Conservation (phyloP, 2,888 invertebrate species). For the Operophtera brumata region DNA sequence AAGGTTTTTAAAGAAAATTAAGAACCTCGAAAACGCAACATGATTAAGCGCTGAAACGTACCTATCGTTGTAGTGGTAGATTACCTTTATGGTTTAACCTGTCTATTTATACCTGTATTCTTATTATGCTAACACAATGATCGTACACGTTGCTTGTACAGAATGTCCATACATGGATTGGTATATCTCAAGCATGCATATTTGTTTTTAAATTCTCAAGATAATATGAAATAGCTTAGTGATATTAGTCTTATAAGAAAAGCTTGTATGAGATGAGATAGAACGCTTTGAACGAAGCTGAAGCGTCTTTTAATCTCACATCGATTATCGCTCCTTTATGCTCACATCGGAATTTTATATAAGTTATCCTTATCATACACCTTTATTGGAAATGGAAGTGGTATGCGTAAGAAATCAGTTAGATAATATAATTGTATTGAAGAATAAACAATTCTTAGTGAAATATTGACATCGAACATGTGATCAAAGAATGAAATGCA, state of each 20-base stretch:
- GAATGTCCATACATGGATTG: background rate
- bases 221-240: constrained; percentile 13
- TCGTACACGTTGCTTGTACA: no score
- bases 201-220: constrained; percentile 10
- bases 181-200: background rate
- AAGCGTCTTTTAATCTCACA: constrained; percentile 33
- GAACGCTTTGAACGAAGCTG: constrained; percentile 29
- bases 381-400: constrained; percentile 3
- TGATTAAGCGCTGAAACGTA: no score
- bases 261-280: constrained; percentile 25
- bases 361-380: constrained; percentile 10
- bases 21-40: no score
- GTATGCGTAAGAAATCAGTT: background rate
- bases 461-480: no score
- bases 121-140: no score
- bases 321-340: constrained; percentile 15
- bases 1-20: no score
- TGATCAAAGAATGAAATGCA: no score
- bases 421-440: no score
- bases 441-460: background rate
- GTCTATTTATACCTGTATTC: no score
- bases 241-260: constrained; percentile 26
- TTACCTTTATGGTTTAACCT: no score
- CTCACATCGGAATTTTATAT: constrained; percentile 25
- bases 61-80: no score